Evolutionary conservation across 2,888 invertebrate species (phyloP).

Genomic region (Dynastes tityus): DNA sequence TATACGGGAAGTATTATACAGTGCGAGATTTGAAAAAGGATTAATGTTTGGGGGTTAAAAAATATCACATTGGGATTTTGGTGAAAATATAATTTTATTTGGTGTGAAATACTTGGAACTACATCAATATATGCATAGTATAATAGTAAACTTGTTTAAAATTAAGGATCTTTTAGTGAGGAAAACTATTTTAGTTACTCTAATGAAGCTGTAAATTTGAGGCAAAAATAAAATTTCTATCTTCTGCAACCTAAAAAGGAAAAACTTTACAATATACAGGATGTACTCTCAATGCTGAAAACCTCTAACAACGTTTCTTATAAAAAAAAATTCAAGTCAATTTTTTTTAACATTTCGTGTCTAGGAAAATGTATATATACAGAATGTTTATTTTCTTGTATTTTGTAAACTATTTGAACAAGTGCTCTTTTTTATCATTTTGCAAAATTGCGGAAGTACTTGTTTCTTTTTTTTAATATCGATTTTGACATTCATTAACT

Average conservation of each 20-base stretch:
- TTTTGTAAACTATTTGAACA: too few relatives aligned
- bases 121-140: slow-evolving; percentile 22
- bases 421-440: too few relatives aligned
- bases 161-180: not conserved
- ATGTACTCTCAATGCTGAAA: not conserved
- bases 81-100: slow-evolving; percentile 46
- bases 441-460: too few relatives aligned
- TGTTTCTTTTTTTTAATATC: too few relatives aligned
- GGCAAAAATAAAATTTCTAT: too few relatives aligned
- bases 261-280: not conserved
- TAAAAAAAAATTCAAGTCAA: too few relatives aligned
- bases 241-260: not conserved
- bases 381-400: too few relatives aligned
- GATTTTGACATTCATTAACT: too few relatives aligned
- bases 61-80: not conserved
- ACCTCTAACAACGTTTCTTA: too few relatives aligned
- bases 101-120: slow-evolving; percentile 44
- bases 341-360: not conserved
- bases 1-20: not conserved
- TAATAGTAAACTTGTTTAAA: not conserved
- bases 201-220: too few relatives aligned
- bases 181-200: not conserved
- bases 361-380: too few relatives aligned
- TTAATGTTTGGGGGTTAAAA: not conserved
- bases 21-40: not conserved